phyloP scores from a whole-genome alignment of 2,888 invertebrate genomes.

The Hyposoter didymator region DNA sequence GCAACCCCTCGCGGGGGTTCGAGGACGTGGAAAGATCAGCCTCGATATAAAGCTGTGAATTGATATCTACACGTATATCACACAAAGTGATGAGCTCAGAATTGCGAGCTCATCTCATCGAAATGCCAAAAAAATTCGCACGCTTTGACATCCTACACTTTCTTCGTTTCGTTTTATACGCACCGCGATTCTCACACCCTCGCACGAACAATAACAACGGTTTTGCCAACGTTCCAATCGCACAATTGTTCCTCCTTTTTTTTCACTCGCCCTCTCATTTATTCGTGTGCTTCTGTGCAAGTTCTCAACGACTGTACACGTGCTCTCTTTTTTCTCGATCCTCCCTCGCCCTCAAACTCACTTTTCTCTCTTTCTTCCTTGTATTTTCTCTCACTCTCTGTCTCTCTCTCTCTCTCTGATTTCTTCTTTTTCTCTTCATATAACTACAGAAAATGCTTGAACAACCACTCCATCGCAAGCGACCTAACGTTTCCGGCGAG shows the following conservation, averaged over 20 bases:
- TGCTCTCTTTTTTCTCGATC: neutral
- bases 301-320: neutral
- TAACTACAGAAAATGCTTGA: conserved; percentile 20
- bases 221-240: conserved; percentile 44
- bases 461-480: conserved; percentile 63
- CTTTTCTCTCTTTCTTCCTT: neutral
- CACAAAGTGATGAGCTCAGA: conserved; percentile 18
- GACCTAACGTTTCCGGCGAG: conserved; percentile 62
- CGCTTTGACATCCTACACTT: conserved; percentile 43
- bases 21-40: conserved; percentile 30
- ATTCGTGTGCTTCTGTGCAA: conserved; percentile 35
- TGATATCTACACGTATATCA: neutral
- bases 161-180: conserved; percentile 36
- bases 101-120: conserved; percentile 17
- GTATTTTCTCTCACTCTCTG: neutral
- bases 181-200: conserved; percentile 25
- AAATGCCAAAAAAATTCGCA: conserved; percentile 51
- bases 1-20: conserved; percentile 30
- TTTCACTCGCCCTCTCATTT: conserved; percentile 28
- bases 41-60: neutral
- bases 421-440: neutral
- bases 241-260: conserved; percentile 33
- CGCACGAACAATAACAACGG: conserved; percentile 46
- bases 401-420: neutral
- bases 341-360: conserved; percentile 9